Conservation (phyloP, 2,888 invertebrate species). For the Drosophila robusta region DNA sequence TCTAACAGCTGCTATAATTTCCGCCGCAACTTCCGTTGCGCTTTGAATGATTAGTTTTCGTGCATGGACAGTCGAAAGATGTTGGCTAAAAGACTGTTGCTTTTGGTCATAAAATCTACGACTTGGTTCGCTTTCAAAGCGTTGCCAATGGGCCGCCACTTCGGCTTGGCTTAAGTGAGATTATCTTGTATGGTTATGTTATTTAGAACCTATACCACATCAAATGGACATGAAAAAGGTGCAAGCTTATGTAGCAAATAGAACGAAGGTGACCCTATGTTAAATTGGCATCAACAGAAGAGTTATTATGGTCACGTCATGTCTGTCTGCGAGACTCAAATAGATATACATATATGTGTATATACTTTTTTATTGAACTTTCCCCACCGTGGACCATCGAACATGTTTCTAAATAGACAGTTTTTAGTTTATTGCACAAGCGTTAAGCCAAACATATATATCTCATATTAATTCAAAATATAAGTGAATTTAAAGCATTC, state of each 20-base stretch:
- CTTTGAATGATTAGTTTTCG: slow-evolving; percentile 74
- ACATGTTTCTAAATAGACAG: background rate
- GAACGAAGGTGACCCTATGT: background rate
- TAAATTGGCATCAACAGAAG: slow-evolving; percentile 3
- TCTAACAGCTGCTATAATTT: slow-evolving; percentile 57
- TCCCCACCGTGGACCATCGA: too few relatives aligned
- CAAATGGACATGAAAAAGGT: background rate
- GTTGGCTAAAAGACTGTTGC: slow-evolving; percentile 33
- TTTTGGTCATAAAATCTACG: slow-evolving; percentile 59
- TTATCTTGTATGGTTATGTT: slow-evolving; percentile 8
- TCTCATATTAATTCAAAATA: background rate
- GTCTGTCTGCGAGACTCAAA: background rate
- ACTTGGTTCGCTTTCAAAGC: slow-evolving; percentile 18
- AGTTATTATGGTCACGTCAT: slow-evolving; percentile 1
- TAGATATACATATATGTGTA: too few relatives aligned
- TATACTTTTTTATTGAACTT: too few relatives aligned
- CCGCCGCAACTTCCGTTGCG: slow-evolving; percentile 67
- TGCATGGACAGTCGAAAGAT: slow-evolving; percentile 40
- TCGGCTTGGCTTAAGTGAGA: slow-evolving; percentile 12
- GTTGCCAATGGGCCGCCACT: slow-evolving; percentile 10
- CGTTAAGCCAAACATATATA: slow-evolving; percentile 7
- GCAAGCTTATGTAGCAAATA: background rate
- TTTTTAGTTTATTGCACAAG: slow-evolving; percentile 4
- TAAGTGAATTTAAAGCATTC: background rate
- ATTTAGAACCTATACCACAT: background rate